phyloP scores from a whole-genome alignment of 2,888 invertebrate species.

The Rhabditophanes sp. region DNA sequence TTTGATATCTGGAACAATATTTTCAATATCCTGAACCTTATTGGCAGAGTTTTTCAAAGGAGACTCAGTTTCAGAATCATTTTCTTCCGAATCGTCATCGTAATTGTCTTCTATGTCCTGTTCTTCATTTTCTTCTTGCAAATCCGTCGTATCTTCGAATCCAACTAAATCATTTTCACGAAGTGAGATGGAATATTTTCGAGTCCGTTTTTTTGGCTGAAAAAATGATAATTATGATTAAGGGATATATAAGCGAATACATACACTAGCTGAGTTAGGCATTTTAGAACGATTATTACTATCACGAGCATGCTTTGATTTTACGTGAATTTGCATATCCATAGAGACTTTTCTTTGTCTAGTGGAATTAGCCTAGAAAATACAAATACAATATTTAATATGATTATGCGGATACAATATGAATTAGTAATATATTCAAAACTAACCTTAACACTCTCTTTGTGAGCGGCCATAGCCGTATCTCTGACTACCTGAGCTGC shows the following conservation, averaged over 20 bases:
- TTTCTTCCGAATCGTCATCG: conserved; percentile 13
- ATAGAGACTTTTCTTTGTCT: too few species aligned
- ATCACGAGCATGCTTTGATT: conserved; percentile 2
- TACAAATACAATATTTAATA: too few species aligned
- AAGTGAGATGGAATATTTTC: conserved; percentile 30
- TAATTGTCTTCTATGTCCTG: conserved; percentile 10
- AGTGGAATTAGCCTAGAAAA: too few species aligned
- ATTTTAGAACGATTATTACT: conserved; percentile 9
- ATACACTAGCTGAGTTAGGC: conserved; percentile 1
- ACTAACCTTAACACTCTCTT: conserved; percentile 8
- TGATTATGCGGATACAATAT: too few species aligned
- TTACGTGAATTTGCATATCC: conserved; percentile 44
- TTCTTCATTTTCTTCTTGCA: conserved; percentile 22
- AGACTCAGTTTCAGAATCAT: conserved; percentile 6
- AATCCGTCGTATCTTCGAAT: conserved; percentile 36
- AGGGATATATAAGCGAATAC: conserved; percentile 8
- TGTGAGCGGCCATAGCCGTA: conserved; percentile 60
- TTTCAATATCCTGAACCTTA: conserved; percentile 34
- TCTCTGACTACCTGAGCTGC: conserved; percentile 18
- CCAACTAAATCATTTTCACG: conserved; percentile 34
- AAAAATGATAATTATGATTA: conserved; percentile 16
- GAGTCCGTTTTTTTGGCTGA: conserved; percentile 23
- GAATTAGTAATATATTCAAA: too few species aligned
- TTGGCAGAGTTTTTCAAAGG: too few species aligned
- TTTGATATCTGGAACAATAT: conserved; percentile 19